These are phyloP conservation scores for Diarsia dahlii DNA, from an alignment of 2,888 invertebrate species.

Conservation along the genomic window DNA sequence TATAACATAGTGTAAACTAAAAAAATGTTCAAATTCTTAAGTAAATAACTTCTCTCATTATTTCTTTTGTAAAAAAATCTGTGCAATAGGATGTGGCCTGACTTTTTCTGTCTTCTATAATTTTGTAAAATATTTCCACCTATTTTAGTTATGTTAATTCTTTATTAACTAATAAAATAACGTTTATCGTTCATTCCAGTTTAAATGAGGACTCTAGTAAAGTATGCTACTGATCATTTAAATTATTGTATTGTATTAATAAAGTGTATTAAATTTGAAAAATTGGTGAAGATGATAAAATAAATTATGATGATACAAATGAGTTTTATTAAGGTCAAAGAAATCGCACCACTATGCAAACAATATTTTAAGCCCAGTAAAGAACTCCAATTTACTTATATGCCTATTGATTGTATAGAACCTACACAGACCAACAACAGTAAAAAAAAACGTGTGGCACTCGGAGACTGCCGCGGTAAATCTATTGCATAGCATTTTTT, in stretches of 20 bases:
- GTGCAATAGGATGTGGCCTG: constrained; percentile 89
- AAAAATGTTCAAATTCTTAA: constrained; percentile 81
- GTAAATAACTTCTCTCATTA: constrained; percentile 67
- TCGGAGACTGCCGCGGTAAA: too few relatives aligned
- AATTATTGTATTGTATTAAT: constrained; percentile 90
- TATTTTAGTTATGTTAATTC: constrained; percentile 89
- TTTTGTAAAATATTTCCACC: constrained; percentile 83
- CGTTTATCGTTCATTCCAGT: constrained; percentile 91
- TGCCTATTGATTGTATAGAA: neutral
- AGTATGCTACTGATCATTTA: constrained; percentile 89
- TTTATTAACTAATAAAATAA: constrained; percentile 88
- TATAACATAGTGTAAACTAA: constrained; percentile 78
- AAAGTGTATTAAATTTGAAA: constrained; percentile 90
- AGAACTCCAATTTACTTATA: too few relatives aligned
- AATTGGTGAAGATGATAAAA: constrained; percentile 90
- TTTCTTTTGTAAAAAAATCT: constrained; percentile 74
- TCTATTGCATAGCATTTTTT: too few relatives aligned
- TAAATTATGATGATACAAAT: constrained; percentile 87
- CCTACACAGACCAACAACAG: neutral
- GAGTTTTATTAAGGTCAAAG: constrained; percentile 71
- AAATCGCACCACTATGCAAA: neutral
- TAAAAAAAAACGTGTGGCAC: neutral
- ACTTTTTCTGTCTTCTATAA: constrained; percentile 76
- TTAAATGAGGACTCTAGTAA: constrained; percentile 89
- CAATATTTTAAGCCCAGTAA: neutral